A percentile compares a stretch with the other conserved stretches of the same genome.
Conservation (phyloP, 2,797 vertebrate genomes). For the Tapirus indicus region DNA sequence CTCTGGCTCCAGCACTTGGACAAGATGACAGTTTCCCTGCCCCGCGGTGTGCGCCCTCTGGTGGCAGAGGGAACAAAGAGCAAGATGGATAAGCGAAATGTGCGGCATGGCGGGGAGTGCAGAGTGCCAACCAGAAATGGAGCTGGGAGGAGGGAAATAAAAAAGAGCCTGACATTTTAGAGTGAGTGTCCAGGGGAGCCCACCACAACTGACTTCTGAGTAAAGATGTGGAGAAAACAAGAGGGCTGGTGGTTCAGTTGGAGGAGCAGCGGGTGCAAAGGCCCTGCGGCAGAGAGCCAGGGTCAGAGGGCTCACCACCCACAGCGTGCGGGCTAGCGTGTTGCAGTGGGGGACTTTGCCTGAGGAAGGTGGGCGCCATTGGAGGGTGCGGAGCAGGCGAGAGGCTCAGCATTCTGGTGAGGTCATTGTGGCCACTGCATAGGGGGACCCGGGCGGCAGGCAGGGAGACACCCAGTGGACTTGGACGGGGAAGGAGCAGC, state of each 20-base stretch:
- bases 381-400: background rate
- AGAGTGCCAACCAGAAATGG: background rate
- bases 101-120: accelerated
- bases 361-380: background rate
- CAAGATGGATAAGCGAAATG: background rate
- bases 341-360: background rate
- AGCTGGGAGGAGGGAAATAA: background rate
- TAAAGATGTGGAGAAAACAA: background rate
- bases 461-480: accelerated
- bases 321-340: background rate
- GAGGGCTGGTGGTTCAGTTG: too few relatives aligned
- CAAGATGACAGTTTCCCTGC: too few relatives aligned
- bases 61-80: background rate
- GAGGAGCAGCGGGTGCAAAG: background rate
- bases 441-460: background rate
- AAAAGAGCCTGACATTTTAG: too few relatives aligned
- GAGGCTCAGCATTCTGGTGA: background rate
- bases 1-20: background rate
- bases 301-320: background rate
- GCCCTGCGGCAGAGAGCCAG: background rate
- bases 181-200: background rate
- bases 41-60: background rate
- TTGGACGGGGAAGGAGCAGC: background rate
- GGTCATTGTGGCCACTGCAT: background rate
- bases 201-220: background rate